A percentile compares a stretch with the other conserved stretches of the same genome.
Evolutionary conservation across 2,888 invertebrate genomes (phyloP).

Genomic region (Agriopis leucophaearia): DNA sequence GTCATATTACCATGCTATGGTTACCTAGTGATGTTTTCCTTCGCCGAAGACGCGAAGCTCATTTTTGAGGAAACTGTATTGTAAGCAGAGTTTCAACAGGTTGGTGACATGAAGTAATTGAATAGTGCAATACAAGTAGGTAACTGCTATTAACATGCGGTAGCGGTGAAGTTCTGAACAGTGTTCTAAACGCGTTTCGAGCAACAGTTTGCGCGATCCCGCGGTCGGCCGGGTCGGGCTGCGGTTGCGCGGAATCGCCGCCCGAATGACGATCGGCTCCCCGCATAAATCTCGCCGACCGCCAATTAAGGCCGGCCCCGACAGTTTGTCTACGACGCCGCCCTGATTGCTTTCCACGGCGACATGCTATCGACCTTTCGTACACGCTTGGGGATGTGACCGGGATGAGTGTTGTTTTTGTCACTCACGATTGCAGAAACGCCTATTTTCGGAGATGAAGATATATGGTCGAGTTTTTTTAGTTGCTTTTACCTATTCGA

Average conservation of each 20-base stretch:
- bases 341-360: conserved; percentile 83
- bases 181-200: conserved; percentile 27
- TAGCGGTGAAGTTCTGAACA: conserved; percentile 14
- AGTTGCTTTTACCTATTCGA: too few species aligned
- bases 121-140: background rate
- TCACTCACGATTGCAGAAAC: background rate
- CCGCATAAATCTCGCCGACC: conserved; percentile 85
- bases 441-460: background rate
- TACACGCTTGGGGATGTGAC: conserved; percentile 36
- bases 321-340: conserved; percentile 85
- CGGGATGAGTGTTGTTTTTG: conserved; percentile 25
- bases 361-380: conserved; percentile 46
- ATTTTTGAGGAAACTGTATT: background rate
- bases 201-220: conserved; percentile 38
- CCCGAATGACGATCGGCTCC: conserved; percentile 76
- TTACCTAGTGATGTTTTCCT: background rate
- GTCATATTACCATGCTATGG: too few species aligned
- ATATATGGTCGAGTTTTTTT: background rate
- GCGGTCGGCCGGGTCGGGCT: conserved; percentile 52
- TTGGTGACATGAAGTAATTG: background rate
- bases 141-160: background rate
- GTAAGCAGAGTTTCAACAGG: background rate
- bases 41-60: background rate
- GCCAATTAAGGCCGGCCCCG: conserved; percentile 85
- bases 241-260: conserved; percentile 65